These are phyloP conservation scores for Scaptomyza caliginosa DNA, from an alignment of 2,888 invertebrate genomes.

Conservation along the genomic window DNA sequence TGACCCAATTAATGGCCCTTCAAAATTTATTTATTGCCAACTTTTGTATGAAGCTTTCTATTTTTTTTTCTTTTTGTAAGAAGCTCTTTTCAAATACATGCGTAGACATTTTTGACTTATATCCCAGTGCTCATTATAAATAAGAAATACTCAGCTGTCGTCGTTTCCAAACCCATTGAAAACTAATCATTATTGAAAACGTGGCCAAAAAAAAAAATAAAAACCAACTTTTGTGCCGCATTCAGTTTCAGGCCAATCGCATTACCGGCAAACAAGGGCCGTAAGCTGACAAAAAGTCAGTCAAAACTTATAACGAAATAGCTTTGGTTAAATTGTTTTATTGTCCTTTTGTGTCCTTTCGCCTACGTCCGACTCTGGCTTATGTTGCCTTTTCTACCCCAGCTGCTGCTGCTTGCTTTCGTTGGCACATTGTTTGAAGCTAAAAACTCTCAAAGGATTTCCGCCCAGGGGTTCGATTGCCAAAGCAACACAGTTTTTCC, in stretches of 20 bases:
- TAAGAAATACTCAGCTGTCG: conserved; percentile 20
- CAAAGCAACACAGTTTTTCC: conserved; percentile 9
- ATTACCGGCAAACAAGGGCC: conserved; percentile 17
- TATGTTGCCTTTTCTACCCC: background rate
- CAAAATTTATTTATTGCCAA: conserved; percentile 56
- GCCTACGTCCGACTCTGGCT: background rate
- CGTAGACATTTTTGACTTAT: conserved; percentile 9
- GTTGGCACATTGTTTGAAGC: conserved; percentile 24
- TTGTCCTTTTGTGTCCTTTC: conserved; percentile 37
- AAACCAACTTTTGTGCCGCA: conserved; percentile 50
- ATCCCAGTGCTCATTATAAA: conserved; percentile 12
- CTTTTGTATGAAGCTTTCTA: conserved; percentile 26
- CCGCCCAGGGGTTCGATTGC: conserved; percentile 11
- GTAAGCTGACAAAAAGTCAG: conserved; percentile 40
- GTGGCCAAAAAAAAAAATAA: conserved; percentile 39
- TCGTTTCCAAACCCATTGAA: conserved; percentile 19
- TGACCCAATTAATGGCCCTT: conserved; percentile 67
- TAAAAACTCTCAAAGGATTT: conserved; percentile 52
- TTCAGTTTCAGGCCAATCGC: conserved; percentile 21
- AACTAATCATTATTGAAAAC: conserved; percentile 73
- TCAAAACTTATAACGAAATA: conserved; percentile 67
- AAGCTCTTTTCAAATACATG: conserved; percentile 6
- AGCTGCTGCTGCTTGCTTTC: background rate
- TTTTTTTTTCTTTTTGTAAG: too few species aligned
- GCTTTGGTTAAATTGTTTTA: conserved; percentile 68